These are phyloP conservation scores for Brachylomia viminalis DNA, from an alignment of 2,888 invertebrate species.

Conservation along the genomic window DNA sequence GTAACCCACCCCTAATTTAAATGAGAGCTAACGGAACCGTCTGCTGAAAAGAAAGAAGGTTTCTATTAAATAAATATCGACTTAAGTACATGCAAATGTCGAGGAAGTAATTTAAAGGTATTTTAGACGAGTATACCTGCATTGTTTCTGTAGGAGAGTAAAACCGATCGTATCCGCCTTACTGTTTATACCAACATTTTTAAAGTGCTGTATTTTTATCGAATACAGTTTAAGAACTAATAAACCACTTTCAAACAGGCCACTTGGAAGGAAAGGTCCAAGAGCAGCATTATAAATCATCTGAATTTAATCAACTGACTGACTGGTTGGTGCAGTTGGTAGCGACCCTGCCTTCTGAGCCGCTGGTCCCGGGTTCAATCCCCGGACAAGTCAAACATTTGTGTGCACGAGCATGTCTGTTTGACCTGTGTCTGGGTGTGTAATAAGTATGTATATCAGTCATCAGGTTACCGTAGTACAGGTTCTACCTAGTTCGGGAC, in stretches of 20 bases:
- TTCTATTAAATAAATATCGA: conserved; percentile 64
- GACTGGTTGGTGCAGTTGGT: no score
- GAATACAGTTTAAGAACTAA: conserved; percentile 7
- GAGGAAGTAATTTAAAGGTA: conserved; percentile 58
- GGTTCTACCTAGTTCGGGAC: no score
- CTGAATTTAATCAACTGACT: not conserved
- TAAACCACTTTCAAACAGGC: not conserved
- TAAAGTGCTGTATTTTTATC: conserved; percentile 13
- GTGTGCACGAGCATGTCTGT: no score
- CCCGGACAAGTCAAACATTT: no score
- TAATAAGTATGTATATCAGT: no score
- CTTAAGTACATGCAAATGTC: conserved; percentile 62
- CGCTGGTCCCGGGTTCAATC: no score
- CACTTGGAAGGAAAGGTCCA: not conserved
- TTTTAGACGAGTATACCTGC: conserved; percentile 46
- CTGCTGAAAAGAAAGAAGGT: conserved; percentile 44
- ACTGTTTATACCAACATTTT: conserved; percentile 19
- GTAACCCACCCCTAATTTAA: conserved; percentile 45
- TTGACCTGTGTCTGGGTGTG: no score
- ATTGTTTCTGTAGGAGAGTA: conserved; percentile 22
- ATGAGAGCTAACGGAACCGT: conserved; percentile 41
- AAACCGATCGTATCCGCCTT: not conserved
- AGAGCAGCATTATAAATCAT: not conserved
- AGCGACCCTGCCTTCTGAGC: no score
- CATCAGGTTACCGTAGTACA: no score